These are phyloP conservation scores for Cotesia congregata DNA, from an alignment of 2,888 invertebrate genomes.

Conservation along the genomic window DNA sequence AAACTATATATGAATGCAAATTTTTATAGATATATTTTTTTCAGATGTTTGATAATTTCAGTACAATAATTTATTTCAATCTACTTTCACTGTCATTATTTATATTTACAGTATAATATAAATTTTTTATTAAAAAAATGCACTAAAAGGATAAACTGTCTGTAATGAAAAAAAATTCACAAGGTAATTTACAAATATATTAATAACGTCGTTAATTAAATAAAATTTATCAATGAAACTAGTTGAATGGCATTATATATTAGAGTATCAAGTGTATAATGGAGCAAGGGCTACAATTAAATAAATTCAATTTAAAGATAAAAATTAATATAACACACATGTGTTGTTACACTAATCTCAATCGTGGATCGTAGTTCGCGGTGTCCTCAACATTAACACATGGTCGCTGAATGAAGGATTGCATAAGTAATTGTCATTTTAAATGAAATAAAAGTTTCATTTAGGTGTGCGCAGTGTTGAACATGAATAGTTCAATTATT, in stretches of 20 bases:
- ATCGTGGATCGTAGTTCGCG: neutral
- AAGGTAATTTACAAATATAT: neutral
- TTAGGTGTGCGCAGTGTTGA: slow-evolving; percentile 42
- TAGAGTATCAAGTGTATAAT: neutral
- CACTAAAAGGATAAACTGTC: neutral
- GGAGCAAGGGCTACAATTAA: neutral
- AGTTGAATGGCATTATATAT: neutral
- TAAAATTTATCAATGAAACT: neutral
- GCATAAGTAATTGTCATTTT: slow-evolving; percentile 66
- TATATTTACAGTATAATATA: neutral
- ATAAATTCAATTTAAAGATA: neutral
- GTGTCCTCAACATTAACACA: slow-evolving; percentile 37
- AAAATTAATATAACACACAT: neutral
- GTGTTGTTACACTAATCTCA: neutral
- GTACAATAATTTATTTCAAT: too few species aligned
- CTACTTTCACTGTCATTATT: too few species aligned
- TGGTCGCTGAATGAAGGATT: slow-evolving; percentile 47
- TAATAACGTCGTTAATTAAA: neutral
- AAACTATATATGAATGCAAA: too few species aligned
- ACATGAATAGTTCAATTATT: slow-evolving; percentile 40
- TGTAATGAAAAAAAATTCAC: neutral
- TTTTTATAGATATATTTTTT: too few species aligned
- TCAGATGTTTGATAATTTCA: too few species aligned
- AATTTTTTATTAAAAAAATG: neutral
- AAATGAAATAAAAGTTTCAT: slow-evolving; percentile 49